Percentiles rank a stretch among this genome's conserved stretches.
phyloP scores from a whole-genome alignment of 2,888 invertebrate genomes.

The Cantharis flavilabris region DNA sequence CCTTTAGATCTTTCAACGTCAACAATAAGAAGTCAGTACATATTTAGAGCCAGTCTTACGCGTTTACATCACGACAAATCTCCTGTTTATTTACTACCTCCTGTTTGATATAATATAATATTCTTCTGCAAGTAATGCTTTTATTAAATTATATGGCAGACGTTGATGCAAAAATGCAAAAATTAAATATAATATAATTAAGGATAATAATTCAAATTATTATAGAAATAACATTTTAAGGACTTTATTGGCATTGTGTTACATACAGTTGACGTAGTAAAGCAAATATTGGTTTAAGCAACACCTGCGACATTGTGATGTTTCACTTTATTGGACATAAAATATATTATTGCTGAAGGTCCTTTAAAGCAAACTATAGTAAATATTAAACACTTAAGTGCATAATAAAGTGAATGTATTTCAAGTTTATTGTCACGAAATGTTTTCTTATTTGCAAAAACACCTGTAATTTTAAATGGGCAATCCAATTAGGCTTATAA shows the following conservation, averaged over 20 bases:
- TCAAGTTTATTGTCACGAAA: background rate
- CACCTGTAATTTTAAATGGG: background rate
- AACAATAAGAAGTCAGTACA: background rate
- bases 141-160: background rate
- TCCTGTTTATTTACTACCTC: background rate
- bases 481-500: background rate
- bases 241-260: background rate
- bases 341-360: constrained; percentile 26
- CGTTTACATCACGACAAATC: background rate
- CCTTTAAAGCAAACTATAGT: constrained; percentile 19
- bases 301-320: constrained; percentile 31
- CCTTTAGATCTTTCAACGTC: background rate
- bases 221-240: constrained; percentile 4
- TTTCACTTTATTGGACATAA: constrained; percentile 27
- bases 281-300: constrained; percentile 20
- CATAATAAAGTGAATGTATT: constrained; percentile 5
- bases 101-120: background rate
- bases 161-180: background rate
- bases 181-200: too few relatives aligned
- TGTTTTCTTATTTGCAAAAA: background rate
- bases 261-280: constrained; percentile 8
- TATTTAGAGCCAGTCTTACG: background rate
- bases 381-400: constrained; percentile 26
- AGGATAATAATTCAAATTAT: constrained; percentile 3
- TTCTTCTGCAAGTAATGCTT: background rate